Evolutionary conservation across 1,140 invertebrate species (phyloP), one percentile per base, ranked within the genome.

Genomic region (Diplogasteroides magnus): DNA sequence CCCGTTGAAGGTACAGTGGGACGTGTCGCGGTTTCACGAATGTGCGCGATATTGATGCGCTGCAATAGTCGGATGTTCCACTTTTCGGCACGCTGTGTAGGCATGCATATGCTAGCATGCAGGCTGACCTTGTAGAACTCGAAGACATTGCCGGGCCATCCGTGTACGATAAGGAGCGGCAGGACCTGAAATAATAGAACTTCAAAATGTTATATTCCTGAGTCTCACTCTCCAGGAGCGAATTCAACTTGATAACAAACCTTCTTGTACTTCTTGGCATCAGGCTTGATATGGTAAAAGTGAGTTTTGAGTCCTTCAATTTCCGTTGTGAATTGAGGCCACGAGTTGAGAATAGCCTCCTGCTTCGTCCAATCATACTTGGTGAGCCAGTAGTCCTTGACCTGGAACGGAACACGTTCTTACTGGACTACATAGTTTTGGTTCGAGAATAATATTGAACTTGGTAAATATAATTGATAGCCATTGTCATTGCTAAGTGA

Each of bases 111-210:
- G n/a, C n/a, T n/a, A n/a, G n/a, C n/a, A n/a, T n/a, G n/a, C n/a
- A n/a, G 90, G 60, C 90, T 89, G 1, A 91, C 85, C 77, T 91
- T 89, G 73, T 90, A 90, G 81, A 93, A 94, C 83, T 94, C 91
- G 13, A 90, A 85, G 1, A 94, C 86, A 0, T 90, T 91, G 0
- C 91, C 91, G 1, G 93, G 93, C 93, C 92, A 96, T 19, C 93
- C 92, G 78, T 95, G 92, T 2, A 91, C 76, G 0, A 95, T 27
- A 0, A 94, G 77, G 26, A 93, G 58, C 0, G 90, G 90, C 1
- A n/a, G n/a, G n/a, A n/a, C n/a, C n/a, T n/a, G n/a, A n/a, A n/a
- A n/a, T n/a, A n/a, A n/a, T n/a, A n/a, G n/a, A n/a, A n/a, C n/a
- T n/a, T n/a, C n/a, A n/a, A n/a, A n/a, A n/a, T n/a, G n/a, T n/a